Evolutionary conservation across 2,797 vertebrate species (phyloP).

Genomic region (Pseudomugil tenellus): DNA sequence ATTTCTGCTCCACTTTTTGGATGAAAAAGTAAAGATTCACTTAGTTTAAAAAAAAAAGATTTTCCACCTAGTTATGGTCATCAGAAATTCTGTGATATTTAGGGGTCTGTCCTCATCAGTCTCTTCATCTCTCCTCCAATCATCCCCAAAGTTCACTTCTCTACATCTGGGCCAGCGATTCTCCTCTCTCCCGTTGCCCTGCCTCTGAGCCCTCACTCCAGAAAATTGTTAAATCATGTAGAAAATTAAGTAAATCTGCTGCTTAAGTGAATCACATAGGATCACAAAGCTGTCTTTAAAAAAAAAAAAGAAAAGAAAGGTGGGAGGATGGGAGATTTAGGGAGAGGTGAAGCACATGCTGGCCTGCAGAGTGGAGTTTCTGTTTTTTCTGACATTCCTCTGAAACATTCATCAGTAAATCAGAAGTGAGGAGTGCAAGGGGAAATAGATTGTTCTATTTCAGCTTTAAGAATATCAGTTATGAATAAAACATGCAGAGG

Average conservation of each 20-base stretch:
- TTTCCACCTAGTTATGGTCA: conserved; percentile 7
- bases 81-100: conserved; percentile 25
- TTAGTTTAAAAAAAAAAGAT: conserved; percentile 31
- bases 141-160: conserved; percentile 8
- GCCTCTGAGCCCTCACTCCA: conserved; percentile 47
- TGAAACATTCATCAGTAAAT: conserved; percentile 83
- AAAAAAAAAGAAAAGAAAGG: conserved; percentile 23
- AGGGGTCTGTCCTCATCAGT: conserved; percentile 12
- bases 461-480: conserved; percentile 79
- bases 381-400: conserved; percentile 70
- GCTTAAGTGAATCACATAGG: conserved; percentile 62
- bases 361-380: conserved; percentile 57
- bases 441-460: conserved; percentile 81
- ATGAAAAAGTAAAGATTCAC: conserved; percentile 45
- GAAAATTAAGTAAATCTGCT: conserved; percentile 79
- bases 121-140: not conserved
- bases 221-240: conserved; percentile 81
- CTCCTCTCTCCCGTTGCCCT: conserved; percentile 28
- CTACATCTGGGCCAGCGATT: conserved; percentile 26
- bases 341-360: conserved; percentile 47
- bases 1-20: conserved; percentile 16
- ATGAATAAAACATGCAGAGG: conserved; percentile 80
- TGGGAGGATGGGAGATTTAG: conserved; percentile 32
- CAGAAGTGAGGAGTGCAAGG: conserved; percentile 72
- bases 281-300: conserved; percentile 68